Evolutionary conservation across 1,140 invertebrate species (phyloP).

Genomic region (Penaeus japonicus): DNA sequence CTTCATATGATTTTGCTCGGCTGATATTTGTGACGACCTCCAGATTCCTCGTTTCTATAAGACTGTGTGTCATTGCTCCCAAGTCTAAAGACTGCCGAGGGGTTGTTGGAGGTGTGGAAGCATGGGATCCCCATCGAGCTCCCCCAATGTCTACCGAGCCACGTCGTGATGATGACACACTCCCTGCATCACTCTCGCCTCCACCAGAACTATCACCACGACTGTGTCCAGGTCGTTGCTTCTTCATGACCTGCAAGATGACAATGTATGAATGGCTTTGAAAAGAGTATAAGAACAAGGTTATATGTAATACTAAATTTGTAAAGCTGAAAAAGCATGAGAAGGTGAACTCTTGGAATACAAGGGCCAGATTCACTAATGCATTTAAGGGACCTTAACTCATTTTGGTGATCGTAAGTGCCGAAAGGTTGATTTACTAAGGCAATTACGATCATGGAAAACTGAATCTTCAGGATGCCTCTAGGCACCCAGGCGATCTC

Average conservation of each 20-base stretch:
- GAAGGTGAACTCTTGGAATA: no score
- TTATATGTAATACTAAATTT: no score
- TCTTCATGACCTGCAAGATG: slow-evolving; percentile 55
- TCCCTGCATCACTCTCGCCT: slow-evolving; percentile 36
- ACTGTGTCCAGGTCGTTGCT: slow-evolving; percentile 52
- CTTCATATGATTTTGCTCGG: slow-evolving; percentile 50
- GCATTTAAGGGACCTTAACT: no score
- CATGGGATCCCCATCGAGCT: slow-evolving; percentile 35
- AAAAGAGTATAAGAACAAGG: no score
- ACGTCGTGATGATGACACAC: slow-evolving; percentile 36
- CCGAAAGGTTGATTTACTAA: no score
- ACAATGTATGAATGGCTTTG: no score
- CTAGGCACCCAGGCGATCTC: no score
- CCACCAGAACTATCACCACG: slow-evolving; percentile 54
- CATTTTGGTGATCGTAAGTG: no score
- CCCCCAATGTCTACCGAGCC: slow-evolving; percentile 44
- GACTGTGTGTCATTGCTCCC: slow-evolving; percentile 44
- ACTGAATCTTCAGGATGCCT: no score
- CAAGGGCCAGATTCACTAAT: no score
- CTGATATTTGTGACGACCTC: slow-evolving; percentile 28
- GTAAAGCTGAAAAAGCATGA: no score
- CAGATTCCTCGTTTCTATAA: slow-evolving; percentile 43
- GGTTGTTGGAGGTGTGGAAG: slow-evolving; percentile 40
- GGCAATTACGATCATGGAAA: no score
- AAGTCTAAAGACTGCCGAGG: slow-evolving; percentile 40